Conservation (phyloP, 2,113 vertebrate genomes). For the Thalassarche chlororhynchos region DNA sequence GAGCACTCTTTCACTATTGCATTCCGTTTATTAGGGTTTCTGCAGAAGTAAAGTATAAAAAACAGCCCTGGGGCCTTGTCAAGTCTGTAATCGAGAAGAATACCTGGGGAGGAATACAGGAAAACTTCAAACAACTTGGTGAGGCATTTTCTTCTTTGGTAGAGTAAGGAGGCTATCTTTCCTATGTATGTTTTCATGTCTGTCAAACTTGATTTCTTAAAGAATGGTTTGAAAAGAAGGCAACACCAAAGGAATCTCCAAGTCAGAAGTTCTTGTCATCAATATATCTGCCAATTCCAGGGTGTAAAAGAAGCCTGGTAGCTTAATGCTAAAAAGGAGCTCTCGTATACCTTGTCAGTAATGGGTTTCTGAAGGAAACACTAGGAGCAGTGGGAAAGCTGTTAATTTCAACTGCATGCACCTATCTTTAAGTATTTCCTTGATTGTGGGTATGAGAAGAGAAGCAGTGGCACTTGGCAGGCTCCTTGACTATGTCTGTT, state of each 20-base stretch:
- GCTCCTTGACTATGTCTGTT: neutral
- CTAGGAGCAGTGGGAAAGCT: neutral
- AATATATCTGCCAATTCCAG: neutral
- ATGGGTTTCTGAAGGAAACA: neutral
- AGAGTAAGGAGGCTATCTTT: neutral
- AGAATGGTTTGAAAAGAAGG: neutral
- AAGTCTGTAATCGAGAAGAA: conserved; percentile 96
- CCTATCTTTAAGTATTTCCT: neutral
- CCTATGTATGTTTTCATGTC: neutral
- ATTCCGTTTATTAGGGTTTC: conserved; percentile 80
- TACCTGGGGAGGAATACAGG: conserved; percentile 92
- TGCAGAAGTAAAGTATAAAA: conserved; percentile 92
- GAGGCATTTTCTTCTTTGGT: conserved; percentile 33
- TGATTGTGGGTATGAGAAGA: neutral
- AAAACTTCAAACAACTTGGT: conserved; percentile 93
- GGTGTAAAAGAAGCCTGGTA: neutral
- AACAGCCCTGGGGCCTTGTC: conserved; percentile 93
- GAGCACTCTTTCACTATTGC: neutral
- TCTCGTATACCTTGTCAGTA: neutral
- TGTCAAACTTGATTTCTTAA: neutral
- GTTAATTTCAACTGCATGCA: neutral
- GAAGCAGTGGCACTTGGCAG: neutral
- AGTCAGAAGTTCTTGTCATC: neutral
- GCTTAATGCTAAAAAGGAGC: neutral
- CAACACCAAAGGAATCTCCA: neutral